phyloP scores from a whole-genome alignment of 1,140 invertebrate genomes.

The Aphis craccivora region DNA sequence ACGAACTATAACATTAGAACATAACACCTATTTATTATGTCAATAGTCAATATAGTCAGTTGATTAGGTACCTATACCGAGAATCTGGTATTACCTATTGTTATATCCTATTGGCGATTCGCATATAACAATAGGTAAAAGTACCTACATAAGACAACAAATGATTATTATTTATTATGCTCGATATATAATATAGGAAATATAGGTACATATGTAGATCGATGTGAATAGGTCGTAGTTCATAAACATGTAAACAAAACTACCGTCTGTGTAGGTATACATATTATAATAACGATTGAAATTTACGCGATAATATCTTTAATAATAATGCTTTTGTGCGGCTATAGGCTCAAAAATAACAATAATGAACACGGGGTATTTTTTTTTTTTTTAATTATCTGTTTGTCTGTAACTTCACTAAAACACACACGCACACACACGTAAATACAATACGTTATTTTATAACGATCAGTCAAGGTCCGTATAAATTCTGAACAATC shows the following conservation, averaged over 20 bases:
- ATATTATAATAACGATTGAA: background rate
- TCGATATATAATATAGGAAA: background rate
- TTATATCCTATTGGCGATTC: background rate
- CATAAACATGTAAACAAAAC: background rate
- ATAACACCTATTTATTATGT: background rate
- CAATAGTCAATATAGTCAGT: background rate
- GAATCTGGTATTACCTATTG: background rate
- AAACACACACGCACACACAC: background rate
- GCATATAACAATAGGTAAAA: background rate
- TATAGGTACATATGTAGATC: background rate
- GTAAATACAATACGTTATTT: background rate
- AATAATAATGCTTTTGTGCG: background rate
- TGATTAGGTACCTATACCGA: background rate
- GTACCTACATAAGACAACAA: background rate
- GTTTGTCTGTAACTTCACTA: background rate
- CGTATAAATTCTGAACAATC: background rate
- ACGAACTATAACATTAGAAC: too few relatives aligned
- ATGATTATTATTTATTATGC: background rate
- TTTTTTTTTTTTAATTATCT: background rate
- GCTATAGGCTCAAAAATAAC: background rate
- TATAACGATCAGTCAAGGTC: slow-evolving; percentile 6
- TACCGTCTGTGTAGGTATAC: background rate
- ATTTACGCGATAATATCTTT: background rate
- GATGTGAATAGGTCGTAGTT: background rate
- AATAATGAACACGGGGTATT: background rate